These are phyloP conservation scores for Urocitellus parryii DNA, from an alignment of 2,113 vertebrate species.

Conservation along the genomic window DNA sequence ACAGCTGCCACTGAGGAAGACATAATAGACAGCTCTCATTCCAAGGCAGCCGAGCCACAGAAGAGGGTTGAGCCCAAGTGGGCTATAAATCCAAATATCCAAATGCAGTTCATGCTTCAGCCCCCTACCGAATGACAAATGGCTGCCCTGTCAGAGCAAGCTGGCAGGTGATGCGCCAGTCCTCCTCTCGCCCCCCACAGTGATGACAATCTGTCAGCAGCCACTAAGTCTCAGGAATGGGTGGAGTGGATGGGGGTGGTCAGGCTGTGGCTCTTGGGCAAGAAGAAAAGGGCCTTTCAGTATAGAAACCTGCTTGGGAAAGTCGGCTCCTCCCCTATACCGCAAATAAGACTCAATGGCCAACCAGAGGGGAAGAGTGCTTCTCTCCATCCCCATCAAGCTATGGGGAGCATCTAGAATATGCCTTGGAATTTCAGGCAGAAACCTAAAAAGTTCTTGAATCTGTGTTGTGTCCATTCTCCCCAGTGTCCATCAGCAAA, in stretches of 20 bases:
- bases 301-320: not conserved
- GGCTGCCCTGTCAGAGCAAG: constrained; percentile 21
- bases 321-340: not conserved
- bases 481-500: not conserved
- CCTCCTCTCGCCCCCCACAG: fast-evolving
- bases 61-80: constrained; percentile 27
- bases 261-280: not conserved
- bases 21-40: constrained; percentile 69
- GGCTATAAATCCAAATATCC: constrained; percentile 75
- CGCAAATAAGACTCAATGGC: not conserved
- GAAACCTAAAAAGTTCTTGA: not conserved
- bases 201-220: not conserved
- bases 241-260: fast-evolving
- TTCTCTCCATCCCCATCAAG: not conserved
- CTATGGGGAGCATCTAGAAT: not conserved
- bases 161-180: not conserved
- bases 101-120: constrained; percentile 58
- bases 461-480: not conserved
- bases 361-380: not conserved
- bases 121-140: constrained; percentile 64
- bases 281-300: not conserved
- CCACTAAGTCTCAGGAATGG: not conserved
- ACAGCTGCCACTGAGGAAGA: constrained; percentile 65
- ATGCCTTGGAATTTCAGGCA: not conserved
- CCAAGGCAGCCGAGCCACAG: constrained; percentile 41